Evolutionary conservation across 2,888 invertebrate genomes (phyloP), one percentile per base, ranked within the genome.

Genomic region (Stenurella melanura): DNA sequence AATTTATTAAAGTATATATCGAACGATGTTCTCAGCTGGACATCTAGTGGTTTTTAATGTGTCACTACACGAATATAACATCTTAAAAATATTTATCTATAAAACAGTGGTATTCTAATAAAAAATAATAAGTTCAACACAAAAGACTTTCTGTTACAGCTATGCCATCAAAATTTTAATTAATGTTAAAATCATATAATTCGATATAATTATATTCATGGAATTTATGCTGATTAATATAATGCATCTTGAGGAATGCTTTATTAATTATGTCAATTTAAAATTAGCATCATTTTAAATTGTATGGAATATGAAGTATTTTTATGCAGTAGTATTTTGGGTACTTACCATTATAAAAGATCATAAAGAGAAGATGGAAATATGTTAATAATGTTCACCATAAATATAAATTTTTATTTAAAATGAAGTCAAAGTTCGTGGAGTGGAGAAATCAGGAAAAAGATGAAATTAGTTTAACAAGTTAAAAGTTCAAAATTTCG

Each of bases 1-100:
- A n/a, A 58, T 72, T 75, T 78, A 78, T 75, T 74, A 58, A 70
- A 68, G 57, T 63, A 73, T 75, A 78, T 78, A 70, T 74, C 74
- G 61, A 67, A 68, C 70, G 61, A 56, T 54, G 30, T 19, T 61
- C 74, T 70, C 73, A 57, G 76, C 67, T 75, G 76, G 74, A 0
- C 17, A 1, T 21, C 17, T 19, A 58, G 19, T 58, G 30, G 34
- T 30, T 21, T 58, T 58, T 19, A 58, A 58, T 56, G 18, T 58
- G 58, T 21, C 58, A 21, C 15, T 21, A 58, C 18, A 11, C 9
- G 18, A 21, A 19, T 19, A 19, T 19, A 18, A 58, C 10, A 18
- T 1, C 18, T 12, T 6, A 10, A 38, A 26, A 64, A 15, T 64
- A 34, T 56, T 18, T 56, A 7, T 17, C 34, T 64, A 34, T 64